Evolutionary conservation across 2,797 vertebrate species (phyloP), one percentile per base, ranked within the genome.

Genomic region (Rhabdophis nuchalis): DNA sequence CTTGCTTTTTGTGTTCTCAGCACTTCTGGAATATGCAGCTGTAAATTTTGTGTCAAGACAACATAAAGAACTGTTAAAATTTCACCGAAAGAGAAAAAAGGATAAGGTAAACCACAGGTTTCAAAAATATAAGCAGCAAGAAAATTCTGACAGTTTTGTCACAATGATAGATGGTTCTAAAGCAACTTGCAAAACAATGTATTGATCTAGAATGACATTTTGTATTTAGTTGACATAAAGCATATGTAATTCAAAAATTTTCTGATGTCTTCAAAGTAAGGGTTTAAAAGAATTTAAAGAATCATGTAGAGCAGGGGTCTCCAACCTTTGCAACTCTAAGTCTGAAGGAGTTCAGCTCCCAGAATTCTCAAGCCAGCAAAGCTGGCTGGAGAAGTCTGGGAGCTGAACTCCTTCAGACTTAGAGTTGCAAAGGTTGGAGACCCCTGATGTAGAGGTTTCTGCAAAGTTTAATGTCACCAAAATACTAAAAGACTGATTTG

Each of bases 21-120:
- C 99, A 0, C 98, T 99, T 95, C 53, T 99, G 97, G 99, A 99
- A 94, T 99, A 99, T 0, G 99, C 99, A 8, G 99, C 99, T 0
- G 99, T 99, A 58, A 99, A 99, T 96, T 99, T 99, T 95, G 99
- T 99, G 88, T 99, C 99, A 12, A 98, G 99, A 93, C 99, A 99
- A 93, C 99, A 99, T 90, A 99, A 99, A 96, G 99, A 99, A 89
- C 98, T 99, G 85, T 96, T 99, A 94, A 95, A 98, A 60, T 99
- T 99, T 96, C 98, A 97, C 36, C 97, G 97, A 53, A 98, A 98
- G 93, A 98, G 97, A 95, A 99, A 98, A 97, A 98, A 96, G 97
- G 98, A 95, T 95, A 99, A 99, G 98, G 99, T 99, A 97, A 88
- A 16, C 9, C 50, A 89, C 16, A 68, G 87, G 1, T 0, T 0